Evolutionary conservation across 2,113 vertebrate species (phyloP).

Genomic region (Trogon surrucura): DNA sequence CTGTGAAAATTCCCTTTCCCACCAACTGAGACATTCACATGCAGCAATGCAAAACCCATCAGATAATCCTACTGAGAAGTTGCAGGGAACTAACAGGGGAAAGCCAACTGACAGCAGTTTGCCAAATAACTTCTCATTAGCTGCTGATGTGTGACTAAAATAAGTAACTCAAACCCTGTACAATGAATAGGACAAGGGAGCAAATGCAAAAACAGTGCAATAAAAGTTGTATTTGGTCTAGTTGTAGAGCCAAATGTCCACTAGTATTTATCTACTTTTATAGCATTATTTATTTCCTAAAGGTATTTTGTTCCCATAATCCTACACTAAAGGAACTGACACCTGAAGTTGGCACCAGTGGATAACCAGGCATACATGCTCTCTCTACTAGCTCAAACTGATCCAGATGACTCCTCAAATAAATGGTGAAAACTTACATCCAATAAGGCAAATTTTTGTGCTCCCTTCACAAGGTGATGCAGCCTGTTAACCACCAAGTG

Average conservation of each 20-base stretch:
- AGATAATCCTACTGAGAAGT: background rate
- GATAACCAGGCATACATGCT: background rate
- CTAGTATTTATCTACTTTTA: background rate
- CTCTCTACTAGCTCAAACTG: background rate
- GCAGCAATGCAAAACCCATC: background rate
- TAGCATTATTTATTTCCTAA: background rate
- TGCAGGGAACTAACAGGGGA: background rate
- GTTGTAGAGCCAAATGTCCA: background rate
- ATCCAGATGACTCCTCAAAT: background rate
- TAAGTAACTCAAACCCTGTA: background rate
- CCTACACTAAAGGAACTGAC: background rate
- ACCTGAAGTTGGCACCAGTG: background rate
- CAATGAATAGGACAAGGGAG: background rate
- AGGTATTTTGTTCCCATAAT: background rate
- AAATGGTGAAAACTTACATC: background rate
- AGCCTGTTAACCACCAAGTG: background rate
- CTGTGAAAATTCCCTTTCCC: slow-evolving; percentile 11
- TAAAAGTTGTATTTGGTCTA: background rate
- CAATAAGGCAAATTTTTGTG: background rate
- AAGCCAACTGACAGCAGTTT: background rate
- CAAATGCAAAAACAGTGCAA: background rate
- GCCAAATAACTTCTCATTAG: background rate
- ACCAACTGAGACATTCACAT: background rate
- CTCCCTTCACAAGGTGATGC: background rate
- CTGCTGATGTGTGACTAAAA: background rate